Conservation (phyloP, 2,797 vertebrate genomes). For the Myotis findleyi region DNA sequence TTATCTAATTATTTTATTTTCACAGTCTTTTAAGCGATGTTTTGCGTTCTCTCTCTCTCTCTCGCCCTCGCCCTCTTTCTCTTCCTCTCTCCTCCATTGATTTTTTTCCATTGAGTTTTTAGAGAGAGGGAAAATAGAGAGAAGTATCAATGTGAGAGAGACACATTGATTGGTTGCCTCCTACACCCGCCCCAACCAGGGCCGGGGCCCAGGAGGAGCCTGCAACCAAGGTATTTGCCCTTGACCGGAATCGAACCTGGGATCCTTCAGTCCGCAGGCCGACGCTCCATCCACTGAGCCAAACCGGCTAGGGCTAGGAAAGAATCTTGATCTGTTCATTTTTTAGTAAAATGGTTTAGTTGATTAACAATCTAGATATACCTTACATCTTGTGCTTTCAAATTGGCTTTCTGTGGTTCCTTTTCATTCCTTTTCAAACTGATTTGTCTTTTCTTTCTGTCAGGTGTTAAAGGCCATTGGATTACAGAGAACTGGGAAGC, state of each 20-base stretch:
- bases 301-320: neutral
- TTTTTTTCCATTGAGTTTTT: no score
- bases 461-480: slow-evolving; percentile 99
- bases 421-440: slow-evolving; percentile 39
- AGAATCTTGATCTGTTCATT: slow-evolving; percentile 25
- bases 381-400: neutral
- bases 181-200: no score
- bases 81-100: no score
- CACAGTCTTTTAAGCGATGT: neutral
- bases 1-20: slow-evolving; percentile 43
- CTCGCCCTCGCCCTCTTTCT: no score
- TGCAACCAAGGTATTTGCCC: no score
- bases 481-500: slow-evolving; percentile 96
- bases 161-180: no score
- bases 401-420: neutral
- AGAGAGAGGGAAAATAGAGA: no score
- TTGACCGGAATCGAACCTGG: no score
- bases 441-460: slow-evolving; percentile 56
- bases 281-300: no score
- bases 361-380: neutral
- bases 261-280: no score
- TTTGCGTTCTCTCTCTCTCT: neutral
- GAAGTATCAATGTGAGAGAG: no score
- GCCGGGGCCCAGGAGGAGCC: no score
- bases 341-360: neutral